Percentiles rank a stretch among this genome's conserved stretches.
Conservation (phyloP, 2,888 invertebrate genomes). For the Emmelina monodactyla region DNA sequence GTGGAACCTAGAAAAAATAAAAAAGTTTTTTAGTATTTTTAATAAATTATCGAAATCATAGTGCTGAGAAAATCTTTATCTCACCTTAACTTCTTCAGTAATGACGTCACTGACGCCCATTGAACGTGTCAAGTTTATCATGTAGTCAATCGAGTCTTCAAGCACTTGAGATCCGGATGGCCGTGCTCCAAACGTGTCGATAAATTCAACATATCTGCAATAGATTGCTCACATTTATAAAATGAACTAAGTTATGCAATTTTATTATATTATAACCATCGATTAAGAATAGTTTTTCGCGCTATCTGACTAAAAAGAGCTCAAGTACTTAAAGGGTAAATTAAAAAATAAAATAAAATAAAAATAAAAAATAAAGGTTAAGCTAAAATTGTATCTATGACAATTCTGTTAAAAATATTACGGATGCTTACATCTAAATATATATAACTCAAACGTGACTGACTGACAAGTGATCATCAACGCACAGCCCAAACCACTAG, state of each 20-base stretch:
- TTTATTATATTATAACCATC: background rate
- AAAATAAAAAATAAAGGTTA: too few species aligned
- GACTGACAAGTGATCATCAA: too few species aligned
- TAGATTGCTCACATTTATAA: too few species aligned
- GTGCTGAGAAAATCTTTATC: background rate
- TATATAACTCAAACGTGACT: too few species aligned
- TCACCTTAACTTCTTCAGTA: conserved; percentile 68
- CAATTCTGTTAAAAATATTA: too few species aligned
- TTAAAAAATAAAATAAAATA: too few species aligned
- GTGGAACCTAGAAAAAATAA: conserved; percentile 31
- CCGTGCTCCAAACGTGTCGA: conserved; percentile 68
- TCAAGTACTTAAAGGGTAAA: too few species aligned
- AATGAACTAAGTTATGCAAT: background rate
- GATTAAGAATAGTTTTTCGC: too few species aligned
- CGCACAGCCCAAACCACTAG: too few species aligned
- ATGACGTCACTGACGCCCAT: conserved; percentile 63
- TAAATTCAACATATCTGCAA: conserved; percentile 32
- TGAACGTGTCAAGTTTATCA: conserved; percentile 39
- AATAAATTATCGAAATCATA: background rate
- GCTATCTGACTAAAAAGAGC: too few species aligned
- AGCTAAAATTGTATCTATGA: too few species aligned
- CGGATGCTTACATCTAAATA: too few species aligned
- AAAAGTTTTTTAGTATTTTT: background rate
- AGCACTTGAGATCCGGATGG: conserved; percentile 66
- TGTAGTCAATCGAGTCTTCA: conserved; percentile 72